Evolutionary conservation across 2,113 vertebrate species (phyloP).

Genomic region (Ptilorrhoa leucosticta): DNA sequence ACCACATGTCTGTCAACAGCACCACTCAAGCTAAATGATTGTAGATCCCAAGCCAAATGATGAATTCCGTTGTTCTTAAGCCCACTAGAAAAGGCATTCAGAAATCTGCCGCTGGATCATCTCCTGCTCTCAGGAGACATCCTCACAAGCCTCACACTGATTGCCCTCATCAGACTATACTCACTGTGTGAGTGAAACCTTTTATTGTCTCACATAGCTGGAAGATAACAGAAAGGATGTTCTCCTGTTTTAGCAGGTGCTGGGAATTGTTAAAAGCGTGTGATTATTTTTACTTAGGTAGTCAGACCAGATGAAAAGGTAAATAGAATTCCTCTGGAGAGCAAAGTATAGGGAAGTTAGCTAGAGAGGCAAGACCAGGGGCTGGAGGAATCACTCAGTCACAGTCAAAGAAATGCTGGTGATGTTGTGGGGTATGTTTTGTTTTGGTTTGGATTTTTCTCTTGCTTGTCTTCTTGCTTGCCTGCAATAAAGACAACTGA

Average conservation of each 20-base stretch:
- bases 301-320: not conserved
- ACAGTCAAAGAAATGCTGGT: not conserved
- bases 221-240: not conserved
- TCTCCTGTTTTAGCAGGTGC: not conserved
- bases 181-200: not conserved
- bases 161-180: not conserved
- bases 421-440: not conserved
- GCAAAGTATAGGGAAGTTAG: not conserved
- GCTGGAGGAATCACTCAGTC: not conserved
- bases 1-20: not conserved
- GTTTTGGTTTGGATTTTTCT: not conserved
- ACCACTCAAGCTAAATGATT: constrained; percentile 15
- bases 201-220: not conserved
- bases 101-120: not conserved
- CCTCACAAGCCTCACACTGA: not conserved
- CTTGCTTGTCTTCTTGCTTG: not conserved
- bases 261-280: not conserved
- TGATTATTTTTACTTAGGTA: not conserved
- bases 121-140: not conserved
- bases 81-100: not conserved
- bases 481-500: not conserved
- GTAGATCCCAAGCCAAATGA: constrained; percentile 13
- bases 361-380: not conserved
- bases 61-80: not conserved
- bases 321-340: not conserved